Evolutionary conservation across 2,888 invertebrate species (phyloP), one percentile per base, ranked within the genome.

Genomic region (Caradrina clavipalpis): DNA sequence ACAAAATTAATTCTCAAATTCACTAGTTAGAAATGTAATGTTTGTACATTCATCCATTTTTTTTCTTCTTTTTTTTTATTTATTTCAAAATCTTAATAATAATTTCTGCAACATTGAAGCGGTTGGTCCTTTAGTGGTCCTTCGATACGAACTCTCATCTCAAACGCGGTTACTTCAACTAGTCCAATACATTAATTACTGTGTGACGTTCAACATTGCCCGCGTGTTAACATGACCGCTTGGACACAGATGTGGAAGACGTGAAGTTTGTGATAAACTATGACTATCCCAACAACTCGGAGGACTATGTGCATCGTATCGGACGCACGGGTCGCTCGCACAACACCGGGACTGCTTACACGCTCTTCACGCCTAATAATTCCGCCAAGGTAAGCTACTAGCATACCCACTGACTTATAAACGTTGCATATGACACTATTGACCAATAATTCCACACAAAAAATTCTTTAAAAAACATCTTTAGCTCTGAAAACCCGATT

Each of bases 241-340:
- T 81, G 74, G 79, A 81, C 84, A 83, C 97, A 99, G 99, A 99
- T 97, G 99, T 99, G 94, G 99, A 99, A 93, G 99, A 99, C 96
- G 99, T 99, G 92, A 99, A 99, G 97, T 99, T 98, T 97, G 99
- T 99, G 89, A 99, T 99, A 96, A 99, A 99, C 97, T 99, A 98
- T 97, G 99, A 99, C 96, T 99, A 99, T 95, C 99, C 99, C 69
- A 98, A 98, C 91, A 98, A 98, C 93, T 99, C 99, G 4, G 99
- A 99, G 96, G 99, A 99, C 95, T 99, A 99, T 95, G 99, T 99
- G 78, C 99, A 99, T 88, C 98, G 99, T 79, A 99, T 99, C 91
- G 99, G 99, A 42, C 98, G 99, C 83, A 99, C 99, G 45, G 99
- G 99, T 58, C 97, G 99, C 68, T 98, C 98, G 42, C 98, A 98